Evolutionary conservation across 2,797 vertebrate genomes (phyloP).

Genomic region (Uromys caudimaculatus): DNA sequence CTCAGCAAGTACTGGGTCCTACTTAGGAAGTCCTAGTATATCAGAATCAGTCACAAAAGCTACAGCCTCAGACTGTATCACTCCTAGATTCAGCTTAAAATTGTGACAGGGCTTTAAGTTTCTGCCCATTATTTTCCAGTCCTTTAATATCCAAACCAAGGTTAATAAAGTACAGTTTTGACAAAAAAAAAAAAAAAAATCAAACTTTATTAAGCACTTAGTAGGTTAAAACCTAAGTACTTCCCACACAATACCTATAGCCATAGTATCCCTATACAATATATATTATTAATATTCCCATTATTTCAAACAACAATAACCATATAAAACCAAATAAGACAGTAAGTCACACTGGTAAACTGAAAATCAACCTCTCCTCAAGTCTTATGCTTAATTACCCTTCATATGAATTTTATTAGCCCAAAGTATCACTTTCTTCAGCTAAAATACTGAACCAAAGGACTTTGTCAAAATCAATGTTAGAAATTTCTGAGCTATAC

Average conservation of each 20-base stretch:
- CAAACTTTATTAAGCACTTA: background rate
- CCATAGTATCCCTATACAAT: background rate
- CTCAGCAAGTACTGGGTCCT: background rate
- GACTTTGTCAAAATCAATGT: background rate
- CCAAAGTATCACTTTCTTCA: constrained; percentile 1
- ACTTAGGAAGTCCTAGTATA: background rate
- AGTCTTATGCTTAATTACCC: background rate
- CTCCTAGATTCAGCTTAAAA: background rate
- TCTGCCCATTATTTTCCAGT: constrained; percentile 20
- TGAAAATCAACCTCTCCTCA: constrained; percentile 27
- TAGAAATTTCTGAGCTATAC: background rate
- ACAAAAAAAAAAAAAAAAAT: background rate
- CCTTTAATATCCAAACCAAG: background rate
- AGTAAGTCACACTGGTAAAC: background rate
- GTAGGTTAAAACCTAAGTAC: constrained; percentile 6
- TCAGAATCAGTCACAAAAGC: background rate
- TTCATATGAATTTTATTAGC: constrained; percentile 27
- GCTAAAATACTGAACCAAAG: background rate
- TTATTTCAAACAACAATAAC: background rate
- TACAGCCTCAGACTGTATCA: background rate
- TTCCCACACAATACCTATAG: background rate
- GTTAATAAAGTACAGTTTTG: background rate
- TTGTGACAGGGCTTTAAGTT: background rate
- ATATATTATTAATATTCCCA: constrained; percentile 23
- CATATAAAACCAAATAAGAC: background rate